Evolutionary conservation across 1,140 invertebrate species (phyloP).

Genomic region (Acromyrmex heyeri): DNA sequence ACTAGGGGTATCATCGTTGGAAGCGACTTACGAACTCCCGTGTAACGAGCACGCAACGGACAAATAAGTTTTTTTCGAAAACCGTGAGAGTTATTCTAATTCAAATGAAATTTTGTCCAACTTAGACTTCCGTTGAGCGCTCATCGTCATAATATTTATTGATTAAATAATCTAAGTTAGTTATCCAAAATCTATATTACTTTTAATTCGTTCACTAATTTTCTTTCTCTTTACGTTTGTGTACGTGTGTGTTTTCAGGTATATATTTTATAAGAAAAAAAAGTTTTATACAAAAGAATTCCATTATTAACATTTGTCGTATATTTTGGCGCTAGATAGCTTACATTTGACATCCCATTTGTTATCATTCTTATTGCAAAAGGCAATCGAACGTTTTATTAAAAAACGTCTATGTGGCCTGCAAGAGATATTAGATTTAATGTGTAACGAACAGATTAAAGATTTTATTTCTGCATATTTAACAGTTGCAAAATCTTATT

Average conservation of each 20-base stretch:
- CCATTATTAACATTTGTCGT: not conserved
- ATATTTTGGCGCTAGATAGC: not conserved
- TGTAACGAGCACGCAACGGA: not conserved
- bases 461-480: slow-evolving; percentile 10
- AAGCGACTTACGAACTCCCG: not conserved
- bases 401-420: not conserved
- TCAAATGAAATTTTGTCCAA: not conserved
- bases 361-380: not conserved
- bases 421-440: not conserved
- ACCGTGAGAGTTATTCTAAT: too few species aligned
- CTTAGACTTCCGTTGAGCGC: not conserved
- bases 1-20: not conserved
- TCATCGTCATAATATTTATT: not conserved
- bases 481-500: slow-evolving; percentile 29
- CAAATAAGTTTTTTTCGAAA: not conserved
- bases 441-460: too few species aligned
- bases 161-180: not conserved
- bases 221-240: not conserved
- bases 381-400: not conserved
- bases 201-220: not conserved
- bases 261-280: too few species aligned
- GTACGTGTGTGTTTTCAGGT: too few species aligned
- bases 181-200: not conserved
- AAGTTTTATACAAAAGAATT: not conserved
- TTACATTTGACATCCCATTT: not conserved